Base-by-base conservation (phyloP, 2,888 invertebrate species). In the Andrena dorsata region DNA sequence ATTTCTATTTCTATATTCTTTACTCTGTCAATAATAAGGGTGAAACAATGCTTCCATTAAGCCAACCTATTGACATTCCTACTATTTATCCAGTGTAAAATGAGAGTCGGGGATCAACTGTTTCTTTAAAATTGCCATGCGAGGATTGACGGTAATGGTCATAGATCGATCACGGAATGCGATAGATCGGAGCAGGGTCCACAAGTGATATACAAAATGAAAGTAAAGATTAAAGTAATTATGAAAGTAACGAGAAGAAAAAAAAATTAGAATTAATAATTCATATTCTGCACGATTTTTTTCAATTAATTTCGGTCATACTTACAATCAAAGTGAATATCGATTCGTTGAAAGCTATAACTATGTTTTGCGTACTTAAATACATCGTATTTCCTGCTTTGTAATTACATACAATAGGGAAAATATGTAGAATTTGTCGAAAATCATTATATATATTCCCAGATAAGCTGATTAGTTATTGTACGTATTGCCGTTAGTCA, bases 141-240 rank as follows among this genome's bases (percentile, higher is more conserved):
- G 60, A 51, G 74, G 16, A 61, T 71, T 65, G 63, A 20, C 35
- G 49, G 28, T n/a, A 26, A 65, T 49, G 41, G 56, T 30, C 28
- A 82, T 53, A 78, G 35, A 77, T 72, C 74, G 78, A 85, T 80
- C 72, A 64, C 61, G 47, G 80, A 81, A 71, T 49, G 49, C 68
- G 83, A 56, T 76, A 63, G 79, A 85, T 88, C 83, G 83, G 86
- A 86, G 80, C 88, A 88, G 88, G 86, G 90, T 91, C 88, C 89
- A 91, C 80, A 86, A 89, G 90, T 90, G 90, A 89, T 89, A 88
- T 23, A 56, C 86, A 84, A 82, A 85, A 86, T 82, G 87, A 90
- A 88, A 85, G 75, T 58, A 61, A 80, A 26, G 30, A 30, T 28
- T 13, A 47, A 65, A 26, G 30, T 28, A 76, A 72, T 47, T 20